phyloP scores from a whole-genome alignment of 2,797 vertebrate genomes.

The Mallotus villosus region DNA sequence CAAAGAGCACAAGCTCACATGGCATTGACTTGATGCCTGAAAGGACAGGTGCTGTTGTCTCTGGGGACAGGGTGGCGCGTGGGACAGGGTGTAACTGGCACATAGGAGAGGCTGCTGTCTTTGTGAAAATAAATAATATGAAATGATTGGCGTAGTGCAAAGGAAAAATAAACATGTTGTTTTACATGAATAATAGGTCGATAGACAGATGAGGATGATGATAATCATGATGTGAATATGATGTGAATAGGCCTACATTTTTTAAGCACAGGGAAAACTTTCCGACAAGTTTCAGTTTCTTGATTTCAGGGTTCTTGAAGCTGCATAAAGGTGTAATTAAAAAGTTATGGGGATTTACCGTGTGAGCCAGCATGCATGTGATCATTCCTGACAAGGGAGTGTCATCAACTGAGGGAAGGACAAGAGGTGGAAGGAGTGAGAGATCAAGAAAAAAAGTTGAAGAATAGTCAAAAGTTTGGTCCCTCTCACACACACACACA shows the following conservation, averaged over 20 bases:
- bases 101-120: conserved; percentile 10
- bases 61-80: conserved; percentile 24
- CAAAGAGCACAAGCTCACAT: too few species aligned
- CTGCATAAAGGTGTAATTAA: conserved; percentile 57
- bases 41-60: background rate
- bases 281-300: too few species aligned
- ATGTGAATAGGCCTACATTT: too few species aligned
- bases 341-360: conserved; percentile 67
- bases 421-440: background rate
- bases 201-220: background rate
- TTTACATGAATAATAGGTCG: conserved; percentile 17
- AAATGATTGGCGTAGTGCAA: conserved; percentile 37
- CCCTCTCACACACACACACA: background rate
- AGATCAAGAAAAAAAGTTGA: conserved; percentile 19
- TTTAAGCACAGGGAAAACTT: too few species aligned
- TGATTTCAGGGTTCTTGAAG: background rate
- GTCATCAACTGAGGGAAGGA: conserved; percentile 33
- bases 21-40: too few species aligned
- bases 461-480: background rate
- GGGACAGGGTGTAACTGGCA: background rate
- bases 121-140: conserved; percentile 58
- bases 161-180: conserved; percentile 72
- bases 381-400: conserved; percentile 72
- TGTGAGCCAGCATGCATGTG: conserved; percentile 42
- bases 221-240: background rate